Conservation (phyloP, 2,797 vertebrate genomes). For the Sebastes minor region DNA sequence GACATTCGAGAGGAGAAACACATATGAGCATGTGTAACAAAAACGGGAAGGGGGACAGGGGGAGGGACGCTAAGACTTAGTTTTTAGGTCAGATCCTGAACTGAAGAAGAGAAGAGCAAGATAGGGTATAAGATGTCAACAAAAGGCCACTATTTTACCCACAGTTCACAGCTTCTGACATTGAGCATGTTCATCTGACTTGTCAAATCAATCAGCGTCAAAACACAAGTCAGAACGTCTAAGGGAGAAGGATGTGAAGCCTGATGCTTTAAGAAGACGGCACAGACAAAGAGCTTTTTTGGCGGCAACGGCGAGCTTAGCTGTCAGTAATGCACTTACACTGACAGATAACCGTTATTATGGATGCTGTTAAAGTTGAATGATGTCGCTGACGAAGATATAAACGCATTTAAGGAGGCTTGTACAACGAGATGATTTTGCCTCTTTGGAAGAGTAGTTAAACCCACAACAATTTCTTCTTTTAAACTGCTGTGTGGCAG, state of each 20-base stretch:
- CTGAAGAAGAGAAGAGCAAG: background rate
- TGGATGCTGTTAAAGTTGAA: constrained; percentile 28
- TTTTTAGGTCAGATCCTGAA: background rate
- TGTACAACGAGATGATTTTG: constrained; percentile 3
- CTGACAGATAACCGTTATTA: constrained; percentile 50
- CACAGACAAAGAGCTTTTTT: constrained; percentile 37
- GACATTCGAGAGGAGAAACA: background rate
- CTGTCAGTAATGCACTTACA: constrained; percentile 50
- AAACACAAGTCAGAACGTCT: background rate
- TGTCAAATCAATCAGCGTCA: constrained; percentile 8
- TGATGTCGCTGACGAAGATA: constrained; percentile 36
- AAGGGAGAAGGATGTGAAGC: background rate
- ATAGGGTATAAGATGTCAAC: background rate
- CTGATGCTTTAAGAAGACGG: constrained; percentile 6
- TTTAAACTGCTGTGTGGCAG: background rate
- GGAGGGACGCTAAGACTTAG: rapidly evolving
- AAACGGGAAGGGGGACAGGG: background rate
- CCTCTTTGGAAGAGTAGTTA: constrained; percentile 9
- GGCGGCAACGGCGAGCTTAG: constrained; percentile 21
- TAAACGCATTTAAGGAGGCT: constrained; percentile 8
- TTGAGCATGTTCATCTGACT: background rate
- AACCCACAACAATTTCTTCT: background rate
- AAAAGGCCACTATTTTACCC: background rate
- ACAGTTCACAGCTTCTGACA: background rate
- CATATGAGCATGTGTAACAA: constrained; percentile 1